Evolutionary conservation across 2,797 vertebrate species (phyloP).

Genomic region (Micrastur ruficollis): DNA sequence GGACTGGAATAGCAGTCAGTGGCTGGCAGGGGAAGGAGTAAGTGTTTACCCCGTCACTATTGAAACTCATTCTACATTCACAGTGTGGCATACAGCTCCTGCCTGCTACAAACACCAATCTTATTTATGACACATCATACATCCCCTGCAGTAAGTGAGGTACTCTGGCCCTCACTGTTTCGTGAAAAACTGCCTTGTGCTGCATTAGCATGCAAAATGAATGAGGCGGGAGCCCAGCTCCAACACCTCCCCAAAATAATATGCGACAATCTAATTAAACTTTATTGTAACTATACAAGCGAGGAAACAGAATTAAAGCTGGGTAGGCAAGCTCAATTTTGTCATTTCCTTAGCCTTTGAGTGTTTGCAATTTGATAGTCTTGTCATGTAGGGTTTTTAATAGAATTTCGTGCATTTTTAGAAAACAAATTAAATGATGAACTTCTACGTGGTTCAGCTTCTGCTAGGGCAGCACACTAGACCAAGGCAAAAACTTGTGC

Average conservation of each 20-base stretch:
- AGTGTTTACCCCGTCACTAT: background rate
- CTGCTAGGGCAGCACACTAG: background rate
- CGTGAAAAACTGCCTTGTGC: background rate
- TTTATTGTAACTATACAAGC: constrained; percentile 49
- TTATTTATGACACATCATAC: constrained; percentile 30
- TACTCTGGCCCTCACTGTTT: background rate
- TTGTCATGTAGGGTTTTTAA: constrained; percentile 24
- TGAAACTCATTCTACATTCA: background rate
- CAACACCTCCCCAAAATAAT: constrained; percentile 51
- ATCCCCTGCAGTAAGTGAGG: constrained; percentile 38
- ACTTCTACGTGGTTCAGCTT: background rate
- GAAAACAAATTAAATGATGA: constrained; percentile 11
- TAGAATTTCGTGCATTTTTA: constrained; percentile 36
- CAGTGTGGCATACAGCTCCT: background rate
- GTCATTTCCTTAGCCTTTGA: constrained; percentile 41
- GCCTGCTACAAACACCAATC: background rate
- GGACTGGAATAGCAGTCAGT: background rate
- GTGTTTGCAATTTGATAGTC: constrained; percentile 26
- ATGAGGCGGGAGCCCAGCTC: background rate
- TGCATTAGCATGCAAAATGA: constrained; percentile 48
- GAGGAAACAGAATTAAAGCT: constrained; percentile 47
- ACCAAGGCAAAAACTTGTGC: background rate
- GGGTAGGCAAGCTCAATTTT: constrained; percentile 41
- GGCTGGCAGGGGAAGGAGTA: background rate
- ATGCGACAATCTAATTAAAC: constrained; percentile 54